Evolutionary conservation across 2,797 vertebrate genomes (phyloP), one percentile per base, ranked within the genome.

Genomic region (Sebastes minor): DNA sequence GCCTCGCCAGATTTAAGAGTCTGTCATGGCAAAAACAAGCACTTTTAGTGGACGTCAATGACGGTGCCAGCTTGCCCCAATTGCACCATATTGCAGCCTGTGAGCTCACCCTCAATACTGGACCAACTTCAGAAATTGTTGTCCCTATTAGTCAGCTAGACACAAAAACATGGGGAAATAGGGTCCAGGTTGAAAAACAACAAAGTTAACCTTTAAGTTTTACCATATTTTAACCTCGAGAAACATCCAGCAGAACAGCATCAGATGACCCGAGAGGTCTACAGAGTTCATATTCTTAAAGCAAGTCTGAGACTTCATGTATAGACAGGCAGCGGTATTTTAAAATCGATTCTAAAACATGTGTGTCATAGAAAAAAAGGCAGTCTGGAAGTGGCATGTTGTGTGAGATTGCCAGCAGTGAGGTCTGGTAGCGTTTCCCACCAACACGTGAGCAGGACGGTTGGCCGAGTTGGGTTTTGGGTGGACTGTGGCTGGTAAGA

Each of bases 391-490:
- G 59, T 77, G 75, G 56, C 61, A 53, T 76, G 57, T 63, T 71
- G 71, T 71, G 65, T 70, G 55, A 77, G 72, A 62, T 27, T 68
- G 79, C 82, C 83, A 82, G 60, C 13, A 53, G 62, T 12, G 61
- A 79, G 33, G 64, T 82, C 78, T 89, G 77, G 49, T 66, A 7
- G 55, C 12, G 69, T 84, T 78, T 61, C 66, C 38, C 64, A 65
- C 69, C 71, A 77, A 75, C 87, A 88, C 59, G 35, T 82, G 87
- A 75, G 72, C 78, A 38, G 80, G 27, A 46, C 9, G 30, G 38
- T 46, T 76, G 77, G 73, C 46, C 66, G 68, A 42, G 61, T 61
- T 13, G 2, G 27, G 30, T 18, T 57, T 49, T 68, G 77, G 84
- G 74, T 16, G 74, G 76, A 59, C 70, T 42, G 38, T 42, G 84